Evolutionary conservation across 2,888 invertebrate species (phyloP).

Genomic region (Lissocephala sabroskyi): DNA sequence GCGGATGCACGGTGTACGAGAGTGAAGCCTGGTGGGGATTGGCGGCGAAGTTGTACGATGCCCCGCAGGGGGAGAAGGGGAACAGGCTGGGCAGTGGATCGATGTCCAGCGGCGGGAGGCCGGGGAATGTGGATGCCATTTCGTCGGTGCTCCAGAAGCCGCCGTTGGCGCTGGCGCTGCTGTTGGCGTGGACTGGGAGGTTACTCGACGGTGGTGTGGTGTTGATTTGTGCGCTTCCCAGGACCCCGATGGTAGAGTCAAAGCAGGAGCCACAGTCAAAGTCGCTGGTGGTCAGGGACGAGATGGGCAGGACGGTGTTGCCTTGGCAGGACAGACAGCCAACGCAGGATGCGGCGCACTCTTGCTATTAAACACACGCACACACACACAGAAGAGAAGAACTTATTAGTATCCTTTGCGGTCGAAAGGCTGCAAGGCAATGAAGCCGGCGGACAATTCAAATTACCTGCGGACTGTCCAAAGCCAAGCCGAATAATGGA

Average conservation of each 20-base stretch:
- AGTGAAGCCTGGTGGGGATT: conserved; percentile 73
- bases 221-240: conserved; percentile 61
- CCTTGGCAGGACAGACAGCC: conserved; percentile 73
- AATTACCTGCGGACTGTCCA: conserved; percentile 73
- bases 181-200: conserved; percentile 8
- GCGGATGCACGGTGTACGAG: conserved; percentile 74
- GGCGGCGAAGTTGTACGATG: conserved; percentile 77
- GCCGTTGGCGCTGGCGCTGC: conserved; percentile 31
- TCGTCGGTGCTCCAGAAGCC: conserved; percentile 78
- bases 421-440: conserved; percentile 4
- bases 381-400: no score
- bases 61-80: conserved; percentile 88
- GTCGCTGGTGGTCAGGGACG: conserved; percentile 70
- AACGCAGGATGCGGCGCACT: conserved; percentile 72
- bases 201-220: conserved; percentile 46
- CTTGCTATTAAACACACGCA: conserved; percentile 59
- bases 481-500: conserved; percentile 73
- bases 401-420: no score
- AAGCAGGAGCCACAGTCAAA: conserved; percentile 73
- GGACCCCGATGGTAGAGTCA: conserved; percentile 63
- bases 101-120: conserved; percentile 84
- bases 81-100: conserved; percentile 90
- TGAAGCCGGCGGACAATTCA: no score
- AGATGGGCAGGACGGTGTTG: conserved; percentile 70
- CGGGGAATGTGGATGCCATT: conserved; percentile 89